Conservation (phyloP, 2,113 vertebrate genomes). For the Platichthys stellatus region DNA sequence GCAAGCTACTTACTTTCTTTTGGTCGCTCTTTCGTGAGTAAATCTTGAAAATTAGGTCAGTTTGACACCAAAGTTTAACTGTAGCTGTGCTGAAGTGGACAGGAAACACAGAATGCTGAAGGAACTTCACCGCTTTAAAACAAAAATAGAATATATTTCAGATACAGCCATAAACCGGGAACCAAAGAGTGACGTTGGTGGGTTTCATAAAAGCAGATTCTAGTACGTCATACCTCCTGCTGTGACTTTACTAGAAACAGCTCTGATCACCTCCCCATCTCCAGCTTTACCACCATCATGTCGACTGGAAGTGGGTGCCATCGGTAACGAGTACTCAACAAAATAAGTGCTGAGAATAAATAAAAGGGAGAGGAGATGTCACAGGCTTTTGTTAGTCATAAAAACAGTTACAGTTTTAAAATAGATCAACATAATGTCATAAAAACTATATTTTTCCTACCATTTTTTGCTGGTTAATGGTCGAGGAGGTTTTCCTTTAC, state of each 20-base stretch:
- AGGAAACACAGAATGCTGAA: conserved; percentile 88
- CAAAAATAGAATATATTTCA: conserved; percentile 39
- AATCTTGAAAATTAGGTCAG: conserved; percentile 88
- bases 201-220: conserved; percentile 2
- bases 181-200: not conserved
- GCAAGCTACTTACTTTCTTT: conserved; percentile 85
- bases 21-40: conserved; percentile 85
- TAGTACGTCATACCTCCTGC: conserved; percentile 80
- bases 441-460: conserved; percentile 70
- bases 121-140: conserved; percentile 88
- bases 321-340: conserved; percentile 90
- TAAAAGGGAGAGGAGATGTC: not conserved
- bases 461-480: conserved; percentile 80
- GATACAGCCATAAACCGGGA: conserved; percentile 7
- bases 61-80: conserved; percentile 88
- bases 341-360: conserved; percentile 88
- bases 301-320: conserved; percentile 78
- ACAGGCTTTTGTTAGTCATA: not conserved
- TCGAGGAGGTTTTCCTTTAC: conserved; percentile 82
- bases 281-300: conserved; percentile 61
- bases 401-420: not conserved
- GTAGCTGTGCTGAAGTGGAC: conserved; percentile 79
- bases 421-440: not conserved
- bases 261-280: conserved; percentile 82
- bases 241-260: conserved; percentile 87